Percentiles rank a stretch among this genome's conserved stretches.
phyloP scores from a whole-genome alignment of 1,140 invertebrate genomes.

The Bombus turneri region DNA sequence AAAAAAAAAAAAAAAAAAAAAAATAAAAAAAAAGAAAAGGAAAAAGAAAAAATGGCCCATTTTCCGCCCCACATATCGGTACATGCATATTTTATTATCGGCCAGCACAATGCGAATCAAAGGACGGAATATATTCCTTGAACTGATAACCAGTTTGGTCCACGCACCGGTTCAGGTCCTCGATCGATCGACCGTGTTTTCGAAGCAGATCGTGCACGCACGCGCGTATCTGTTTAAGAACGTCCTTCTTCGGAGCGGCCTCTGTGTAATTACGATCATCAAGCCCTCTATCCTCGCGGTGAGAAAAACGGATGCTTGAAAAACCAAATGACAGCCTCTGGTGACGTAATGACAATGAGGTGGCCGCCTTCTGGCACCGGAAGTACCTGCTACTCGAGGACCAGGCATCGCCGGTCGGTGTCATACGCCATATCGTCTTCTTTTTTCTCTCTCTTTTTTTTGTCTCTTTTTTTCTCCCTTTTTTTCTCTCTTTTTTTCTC shows the following conservation, averaged over 20 bases:
- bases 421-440: slow-evolving; percentile 52
- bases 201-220: slow-evolving; percentile 15
- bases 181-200: slow-evolving; percentile 24
- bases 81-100: background rate
- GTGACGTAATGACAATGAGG: slow-evolving; percentile 73
- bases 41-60: too few relatives aligned
- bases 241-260: slow-evolving; percentile 42
- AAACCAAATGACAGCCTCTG: slow-evolving; percentile 69
- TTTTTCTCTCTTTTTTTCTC: background rate
- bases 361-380: slow-evolving; percentile 64
- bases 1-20: too few relatives aligned
- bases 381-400: slow-evolving; percentile 61
- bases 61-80: background rate
- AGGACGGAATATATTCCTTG: background rate
- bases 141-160: background rate
- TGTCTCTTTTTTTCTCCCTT: too few relatives aligned
- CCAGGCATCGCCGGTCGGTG: slow-evolving; percentile 47
- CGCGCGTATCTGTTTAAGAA: slow-evolving; percentile 37
- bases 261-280: slow-evolving; percentile 65
- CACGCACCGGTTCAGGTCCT: background rate
- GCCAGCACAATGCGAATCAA: too few relatives aligned
- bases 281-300: slow-evolving; percentile 57
- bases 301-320: slow-evolving; percentile 70
- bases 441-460: background rate
- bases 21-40: too few relatives aligned